phyloP scores from a whole-genome alignment of 2,113 vertebrate genomes.

The Xyliphius kryptos region DNA sequence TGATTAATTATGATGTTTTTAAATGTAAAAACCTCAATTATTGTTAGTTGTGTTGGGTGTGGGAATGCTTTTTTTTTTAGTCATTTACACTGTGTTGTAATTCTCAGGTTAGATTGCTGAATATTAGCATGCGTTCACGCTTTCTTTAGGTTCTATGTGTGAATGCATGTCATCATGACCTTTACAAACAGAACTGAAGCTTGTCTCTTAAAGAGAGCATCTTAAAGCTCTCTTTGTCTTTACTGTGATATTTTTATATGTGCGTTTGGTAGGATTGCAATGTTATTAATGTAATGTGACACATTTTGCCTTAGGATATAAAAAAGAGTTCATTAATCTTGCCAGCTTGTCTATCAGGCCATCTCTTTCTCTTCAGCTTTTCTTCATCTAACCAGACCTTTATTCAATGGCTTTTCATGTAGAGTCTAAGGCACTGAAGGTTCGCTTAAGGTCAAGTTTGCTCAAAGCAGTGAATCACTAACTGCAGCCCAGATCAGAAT shows the following conservation, averaged over 20 bases:
- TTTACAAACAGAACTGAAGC: too few relatives aligned
- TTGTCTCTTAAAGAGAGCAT: too few relatives aligned
- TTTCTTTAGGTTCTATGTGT: too few relatives aligned
- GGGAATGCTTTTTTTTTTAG: too few relatives aligned
- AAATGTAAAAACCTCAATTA: too few relatives aligned
- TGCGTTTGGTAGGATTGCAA: neutral
- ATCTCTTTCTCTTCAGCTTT: neutral
- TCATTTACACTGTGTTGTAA: too few relatives aligned
- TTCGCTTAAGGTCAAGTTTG: constrained; percentile 25
- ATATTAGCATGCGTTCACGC: too few relatives aligned
- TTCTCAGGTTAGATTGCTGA: too few relatives aligned
- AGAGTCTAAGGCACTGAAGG: constrained; percentile 19
- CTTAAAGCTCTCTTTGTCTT: too few relatives aligned
- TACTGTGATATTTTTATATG: neutral
- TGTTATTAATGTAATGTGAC: constrained; percentile 4
- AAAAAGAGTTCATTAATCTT: constrained; percentile 4
- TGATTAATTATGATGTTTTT: too few relatives aligned
- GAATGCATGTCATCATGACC: too few relatives aligned
- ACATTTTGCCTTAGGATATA: neutral
- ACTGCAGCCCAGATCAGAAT: constrained; percentile 17
- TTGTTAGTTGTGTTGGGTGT: too few relatives aligned
- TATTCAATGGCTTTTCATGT: constrained; percentile 7
- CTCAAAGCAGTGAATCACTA: constrained; percentile 30
- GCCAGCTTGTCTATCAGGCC: neutral
- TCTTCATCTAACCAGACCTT: neutral